These are phyloP conservation scores for Lepisosteus osseus DNA, from an alignment of 2,113 vertebrate species.

Conservation along the genomic window DNA sequence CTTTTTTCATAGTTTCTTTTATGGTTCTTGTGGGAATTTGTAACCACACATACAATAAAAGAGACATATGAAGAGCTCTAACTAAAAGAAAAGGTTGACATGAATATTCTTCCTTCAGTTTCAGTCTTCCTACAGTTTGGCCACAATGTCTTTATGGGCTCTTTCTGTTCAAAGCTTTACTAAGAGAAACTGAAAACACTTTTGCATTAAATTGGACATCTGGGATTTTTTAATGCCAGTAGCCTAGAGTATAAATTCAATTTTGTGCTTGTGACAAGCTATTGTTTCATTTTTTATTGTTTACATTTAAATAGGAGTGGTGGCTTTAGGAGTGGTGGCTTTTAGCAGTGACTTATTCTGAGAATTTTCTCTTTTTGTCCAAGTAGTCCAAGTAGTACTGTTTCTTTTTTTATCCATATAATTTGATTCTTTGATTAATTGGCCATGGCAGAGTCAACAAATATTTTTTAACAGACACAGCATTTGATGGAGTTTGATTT, in stretches of 20 bases:
- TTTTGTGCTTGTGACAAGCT: background rate
- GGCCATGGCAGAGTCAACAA: background rate
- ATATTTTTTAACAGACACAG: background rate
- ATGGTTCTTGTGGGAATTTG: constrained; percentile 12
- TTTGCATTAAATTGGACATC: background rate
- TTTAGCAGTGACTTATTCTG: background rate
- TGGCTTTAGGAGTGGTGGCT: background rate
- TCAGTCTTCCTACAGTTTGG: background rate
- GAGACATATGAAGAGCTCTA: background rate
- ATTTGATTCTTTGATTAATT: background rate
- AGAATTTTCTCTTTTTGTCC: background rate
- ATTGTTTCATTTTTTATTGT: background rate
- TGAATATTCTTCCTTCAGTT: background rate
- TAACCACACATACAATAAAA: background rate
- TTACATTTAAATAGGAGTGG: background rate
- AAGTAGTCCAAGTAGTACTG: background rate
- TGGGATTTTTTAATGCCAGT: background rate
- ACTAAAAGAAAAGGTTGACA: background rate
- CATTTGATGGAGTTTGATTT: too few species aligned
- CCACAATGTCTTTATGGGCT: background rate
- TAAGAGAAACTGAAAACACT: background rate
- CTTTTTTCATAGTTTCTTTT: background rate
- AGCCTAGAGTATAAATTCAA: background rate
- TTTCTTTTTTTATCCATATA: background rate
- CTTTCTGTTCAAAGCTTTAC: background rate